A percentile compares a stretch with the other conserved stretches of the same genome.
Conservation (phyloP, 2,888 invertebrate species). For the Chrysomela aeneicollis region DNA sequence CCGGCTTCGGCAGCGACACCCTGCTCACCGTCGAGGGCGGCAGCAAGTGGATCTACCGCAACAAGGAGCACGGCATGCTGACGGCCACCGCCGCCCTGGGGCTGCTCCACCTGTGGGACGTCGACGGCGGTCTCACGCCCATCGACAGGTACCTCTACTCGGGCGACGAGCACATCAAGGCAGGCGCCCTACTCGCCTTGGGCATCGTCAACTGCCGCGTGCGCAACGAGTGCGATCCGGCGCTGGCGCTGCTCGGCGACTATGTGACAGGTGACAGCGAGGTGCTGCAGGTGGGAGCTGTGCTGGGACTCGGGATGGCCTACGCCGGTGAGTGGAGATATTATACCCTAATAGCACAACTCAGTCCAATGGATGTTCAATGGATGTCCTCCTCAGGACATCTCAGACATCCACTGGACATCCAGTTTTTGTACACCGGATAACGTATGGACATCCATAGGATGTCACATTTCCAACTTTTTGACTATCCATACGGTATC, state of each 20-base stretch:
- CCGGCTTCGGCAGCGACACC: constrained; percentile 95
- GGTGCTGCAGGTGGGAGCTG: constrained; percentile 86
- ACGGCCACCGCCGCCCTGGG: constrained; percentile 97
- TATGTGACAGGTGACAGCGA: constrained; percentile 87
- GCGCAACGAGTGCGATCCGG: constrained; percentile 97
- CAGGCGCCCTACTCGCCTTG: constrained; percentile 94
- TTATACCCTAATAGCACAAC: too few relatives aligned
- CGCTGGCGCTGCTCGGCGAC: constrained; percentile 92
- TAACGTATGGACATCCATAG: too few relatives aligned
- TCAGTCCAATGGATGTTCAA: too few relatives aligned
- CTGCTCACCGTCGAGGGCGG: constrained; percentile 84
- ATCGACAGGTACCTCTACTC: constrained; percentile 88
- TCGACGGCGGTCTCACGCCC: constrained; percentile 96
- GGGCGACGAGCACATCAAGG: constrained; percentile 78
- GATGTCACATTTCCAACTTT: too few relatives aligned
- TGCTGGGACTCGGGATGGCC: constrained; percentile 89
- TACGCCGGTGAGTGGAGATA: constrained; percentile 90
- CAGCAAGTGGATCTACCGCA: constrained; percentile 43
- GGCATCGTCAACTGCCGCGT: constrained; percentile 98
- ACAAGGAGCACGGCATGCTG: constrained; percentile 91
- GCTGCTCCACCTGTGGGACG: constrained; percentile 96
- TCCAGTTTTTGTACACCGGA: too few relatives aligned
- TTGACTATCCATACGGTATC: too few relatives aligned
- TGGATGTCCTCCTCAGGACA: too few relatives aligned
- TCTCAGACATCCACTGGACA: too few relatives aligned